These are phyloP conservation scores for Psilopsiagon aymara DNA, from an alignment of 2,113 vertebrate species.

Conservation along the genomic window DNA sequence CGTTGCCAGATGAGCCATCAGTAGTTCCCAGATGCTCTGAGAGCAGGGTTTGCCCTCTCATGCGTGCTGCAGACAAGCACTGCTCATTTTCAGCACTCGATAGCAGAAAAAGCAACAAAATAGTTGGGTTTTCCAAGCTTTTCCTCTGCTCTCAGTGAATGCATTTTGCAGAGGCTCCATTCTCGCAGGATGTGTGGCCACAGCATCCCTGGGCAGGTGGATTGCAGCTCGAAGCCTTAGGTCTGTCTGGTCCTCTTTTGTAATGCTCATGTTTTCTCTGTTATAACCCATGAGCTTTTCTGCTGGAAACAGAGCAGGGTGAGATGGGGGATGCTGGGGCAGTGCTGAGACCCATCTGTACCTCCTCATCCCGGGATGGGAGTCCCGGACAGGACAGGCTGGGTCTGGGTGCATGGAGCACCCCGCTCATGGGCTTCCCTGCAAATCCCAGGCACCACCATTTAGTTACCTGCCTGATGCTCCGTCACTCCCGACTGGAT, in stretches of 20 bases:
- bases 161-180: neutral
- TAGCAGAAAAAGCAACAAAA: neutral
- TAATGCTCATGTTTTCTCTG: fast-evolving
- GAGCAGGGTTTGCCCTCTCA: neutral
- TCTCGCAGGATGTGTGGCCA: fast-evolving
- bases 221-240: fast-evolving
- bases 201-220: neutral
- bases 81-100: neutral
- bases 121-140: neutral
- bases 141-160: no score
- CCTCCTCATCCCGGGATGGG: fast-evolving
- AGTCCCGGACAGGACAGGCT: neutral
- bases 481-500: fast-evolving
- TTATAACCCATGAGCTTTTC: fast-evolving
- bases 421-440: fast-evolving
- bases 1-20: neutral
- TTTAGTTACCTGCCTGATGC: neutral
- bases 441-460: fast-evolving
- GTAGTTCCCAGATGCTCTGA: neutral
- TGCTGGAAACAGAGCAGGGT: neutral
- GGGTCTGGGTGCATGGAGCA: no score
- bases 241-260: fast-evolving
- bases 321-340: neutral
- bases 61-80: fast-evolving
- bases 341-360: neutral